These are phyloP conservation scores for Tricholaema leucomelas DNA, from an alignment of 2,113 vertebrate species.

Conservation along the genomic window DNA sequence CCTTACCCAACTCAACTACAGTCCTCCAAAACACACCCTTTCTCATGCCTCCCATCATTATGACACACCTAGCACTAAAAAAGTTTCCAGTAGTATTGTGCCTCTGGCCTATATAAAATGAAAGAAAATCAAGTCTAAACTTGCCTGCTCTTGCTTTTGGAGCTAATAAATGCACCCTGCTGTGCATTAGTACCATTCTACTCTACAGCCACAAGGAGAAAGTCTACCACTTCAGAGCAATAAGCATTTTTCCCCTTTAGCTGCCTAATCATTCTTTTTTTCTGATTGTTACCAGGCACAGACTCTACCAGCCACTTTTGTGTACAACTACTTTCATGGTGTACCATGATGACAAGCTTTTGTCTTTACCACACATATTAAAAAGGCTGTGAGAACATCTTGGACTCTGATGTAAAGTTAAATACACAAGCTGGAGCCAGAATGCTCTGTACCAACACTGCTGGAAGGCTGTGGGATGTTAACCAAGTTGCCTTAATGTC, in stretches of 20 bases:
- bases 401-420: neutral
- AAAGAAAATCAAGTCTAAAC: constrained; percentile 52
- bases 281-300: neutral
- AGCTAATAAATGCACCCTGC: neutral
- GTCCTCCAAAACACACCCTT: constrained; percentile 23
- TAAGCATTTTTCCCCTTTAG: neutral
- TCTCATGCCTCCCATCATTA: constrained; percentile 36
- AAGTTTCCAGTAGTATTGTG: constrained; percentile 40
- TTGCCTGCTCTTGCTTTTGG: neutral
- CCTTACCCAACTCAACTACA: neutral
- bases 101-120: constrained; percentile 25
- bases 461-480: neutral
- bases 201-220: neutral
- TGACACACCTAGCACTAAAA: constrained; percentile 21
- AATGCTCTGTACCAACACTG: neutral
- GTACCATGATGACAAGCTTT: neutral
- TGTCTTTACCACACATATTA: neutral
- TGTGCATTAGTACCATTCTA: neutral
- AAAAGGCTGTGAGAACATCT: neutral
- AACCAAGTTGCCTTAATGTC: neutral
- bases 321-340: neutral
- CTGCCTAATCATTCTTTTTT: neutral
- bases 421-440: neutral
- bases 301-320: neutral
- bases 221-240: neutral